These are phyloP conservation scores for Seriola dumerili DNA, from an alignment of 2,113 vertebrate species.

Conservation along the genomic window DNA sequence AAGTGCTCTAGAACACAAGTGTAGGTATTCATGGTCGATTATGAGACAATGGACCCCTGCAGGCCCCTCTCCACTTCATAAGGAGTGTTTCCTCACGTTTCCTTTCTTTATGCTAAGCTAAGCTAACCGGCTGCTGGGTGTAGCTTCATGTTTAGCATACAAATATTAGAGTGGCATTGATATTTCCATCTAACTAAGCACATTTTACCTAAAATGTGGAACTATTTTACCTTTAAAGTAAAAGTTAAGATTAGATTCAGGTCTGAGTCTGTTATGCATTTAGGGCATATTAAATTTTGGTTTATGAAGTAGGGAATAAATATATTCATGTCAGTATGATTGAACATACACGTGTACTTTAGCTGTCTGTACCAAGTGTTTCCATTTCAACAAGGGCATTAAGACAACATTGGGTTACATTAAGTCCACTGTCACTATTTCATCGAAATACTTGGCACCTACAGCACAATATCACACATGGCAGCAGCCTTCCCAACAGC, in stretches of 20 bases:
- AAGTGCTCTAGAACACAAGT: background rate
- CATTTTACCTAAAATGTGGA: too few species aligned
- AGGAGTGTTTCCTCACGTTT: too few species aligned
- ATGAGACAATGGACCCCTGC: background rate
- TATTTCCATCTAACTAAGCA: too few species aligned
- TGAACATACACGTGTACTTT: background rate
- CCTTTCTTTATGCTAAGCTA: too few species aligned
- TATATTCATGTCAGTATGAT: background rate
- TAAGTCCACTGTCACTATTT: slow-evolving; percentile 17
- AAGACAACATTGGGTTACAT: slow-evolving; percentile 19
- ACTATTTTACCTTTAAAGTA: background rate
- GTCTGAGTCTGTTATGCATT: background rate
- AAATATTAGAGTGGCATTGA: too few species aligned
- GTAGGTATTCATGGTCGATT: background rate
- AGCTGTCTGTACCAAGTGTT: slow-evolving; percentile 30
- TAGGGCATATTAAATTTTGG: background rate
- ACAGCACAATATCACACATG: slow-evolving; percentile 7
- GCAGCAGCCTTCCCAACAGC: slow-evolving; percentile 22
- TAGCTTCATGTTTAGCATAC: too few species aligned
- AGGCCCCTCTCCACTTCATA: too few species aligned
- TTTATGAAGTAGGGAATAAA: background rate
- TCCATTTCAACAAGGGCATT: slow-evolving; percentile 33
- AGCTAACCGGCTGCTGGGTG: too few species aligned
- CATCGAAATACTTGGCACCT: slow-evolving; percentile 48
- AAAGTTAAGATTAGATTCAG: background rate